A percentile compares a stretch with the other conserved stretches of the same genome.
Conservation (phyloP, 2,888 invertebrate genomes). For the Eilema griseolum region DNA sequence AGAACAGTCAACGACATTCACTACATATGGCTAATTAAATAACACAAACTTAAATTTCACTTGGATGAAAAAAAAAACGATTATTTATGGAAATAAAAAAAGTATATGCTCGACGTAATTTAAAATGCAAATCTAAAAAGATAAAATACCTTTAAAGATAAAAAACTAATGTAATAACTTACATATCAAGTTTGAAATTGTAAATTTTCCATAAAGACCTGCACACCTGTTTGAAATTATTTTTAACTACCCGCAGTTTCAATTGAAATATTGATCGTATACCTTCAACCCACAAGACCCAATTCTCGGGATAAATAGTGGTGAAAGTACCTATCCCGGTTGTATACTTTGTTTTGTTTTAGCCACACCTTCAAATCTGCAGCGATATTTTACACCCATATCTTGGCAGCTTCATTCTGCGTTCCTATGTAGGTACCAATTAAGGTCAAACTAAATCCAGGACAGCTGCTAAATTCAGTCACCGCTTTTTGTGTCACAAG, state of each 20-base stretch:
- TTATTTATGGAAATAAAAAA: slow-evolving; percentile 9
- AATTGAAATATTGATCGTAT: background rate
- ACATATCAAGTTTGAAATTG: slow-evolving; percentile 28
- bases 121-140: slow-evolving; percentile 27
- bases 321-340: background rate
- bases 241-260: background rate
- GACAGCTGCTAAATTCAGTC: no score
- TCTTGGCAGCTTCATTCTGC: no score
- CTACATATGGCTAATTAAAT: background rate
- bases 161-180: slow-evolving; percentile 20
- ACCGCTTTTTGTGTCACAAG: no score
- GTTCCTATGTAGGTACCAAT: no score
- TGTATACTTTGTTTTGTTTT: no score
- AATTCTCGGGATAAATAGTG: background rate
- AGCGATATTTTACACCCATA: no score
- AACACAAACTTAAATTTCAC: background rate
- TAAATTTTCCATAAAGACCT: slow-evolving; percentile 16
- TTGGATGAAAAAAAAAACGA: background rate
- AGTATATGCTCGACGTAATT: background rate
- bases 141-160: slow-evolving; percentile 16
- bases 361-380: no score
- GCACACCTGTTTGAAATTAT: background rate
- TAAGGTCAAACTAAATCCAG: no score
- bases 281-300: background rate
- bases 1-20: background rate